Percentiles rank a stretch among this genome's conserved stretches.
Evolutionary conservation across 2,113 vertebrate genomes (phyloP).

Genomic region (Coptodon bakossiorum): DNA sequence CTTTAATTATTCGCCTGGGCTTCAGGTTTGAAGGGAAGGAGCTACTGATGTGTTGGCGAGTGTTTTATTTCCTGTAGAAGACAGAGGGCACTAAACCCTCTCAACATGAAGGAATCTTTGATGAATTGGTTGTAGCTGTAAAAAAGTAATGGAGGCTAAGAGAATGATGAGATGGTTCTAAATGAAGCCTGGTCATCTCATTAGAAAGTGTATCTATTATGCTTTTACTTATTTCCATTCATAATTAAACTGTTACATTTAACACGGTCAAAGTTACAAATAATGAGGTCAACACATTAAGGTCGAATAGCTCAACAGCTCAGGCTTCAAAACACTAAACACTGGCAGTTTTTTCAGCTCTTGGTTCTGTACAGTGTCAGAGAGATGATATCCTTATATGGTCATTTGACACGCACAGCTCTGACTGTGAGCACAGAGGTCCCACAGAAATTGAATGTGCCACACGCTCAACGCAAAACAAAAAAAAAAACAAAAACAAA

Average conservation of each 20-base stretch:
- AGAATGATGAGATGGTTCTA: background rate
- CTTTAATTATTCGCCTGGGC: constrained; percentile 34
- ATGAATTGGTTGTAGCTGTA: background rate
- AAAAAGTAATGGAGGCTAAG: background rate
- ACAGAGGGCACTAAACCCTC: background rate
- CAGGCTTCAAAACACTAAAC: background rate
- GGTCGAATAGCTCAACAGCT: background rate
- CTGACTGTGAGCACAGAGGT: background rate
- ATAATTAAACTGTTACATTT: background rate
- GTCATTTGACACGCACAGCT: accelerated
- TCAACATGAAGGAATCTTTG: background rate
- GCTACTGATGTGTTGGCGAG: background rate
- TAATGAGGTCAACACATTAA: background rate
- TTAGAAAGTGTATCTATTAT: background rate
- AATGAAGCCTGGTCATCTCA: background rate
- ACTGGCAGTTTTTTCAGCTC: background rate
- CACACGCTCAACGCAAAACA: accelerated
- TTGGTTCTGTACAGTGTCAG: background rate
- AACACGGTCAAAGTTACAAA: background rate
- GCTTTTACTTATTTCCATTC: background rate
- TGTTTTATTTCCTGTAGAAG: background rate
- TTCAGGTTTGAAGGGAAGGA: background rate
- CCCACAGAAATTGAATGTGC: background rate
- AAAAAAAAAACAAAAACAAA: accelerated
- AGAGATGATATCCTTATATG: background rate